These are phyloP conservation scores for Lutraria lutraria DNA, from an alignment of 2,888 invertebrate genomes.

Conservation along the genomic window DNA sequence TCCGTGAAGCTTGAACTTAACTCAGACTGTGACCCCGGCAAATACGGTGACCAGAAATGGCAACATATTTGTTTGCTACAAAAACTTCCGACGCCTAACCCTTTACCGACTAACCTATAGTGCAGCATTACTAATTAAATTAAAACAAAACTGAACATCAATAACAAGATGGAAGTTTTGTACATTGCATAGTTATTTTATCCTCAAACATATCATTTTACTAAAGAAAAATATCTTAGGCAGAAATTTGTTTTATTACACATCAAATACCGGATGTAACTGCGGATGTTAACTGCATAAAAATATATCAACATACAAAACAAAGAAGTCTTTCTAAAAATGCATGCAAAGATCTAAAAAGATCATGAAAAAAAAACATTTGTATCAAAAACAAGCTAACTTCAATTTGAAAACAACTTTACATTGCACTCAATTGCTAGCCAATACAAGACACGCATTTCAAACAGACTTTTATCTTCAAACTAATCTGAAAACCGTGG, in stretches of 20 bases:
- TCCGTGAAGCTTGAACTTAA: too few relatives aligned
- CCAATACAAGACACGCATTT: constrained; percentile 1
- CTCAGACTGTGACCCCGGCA: too few relatives aligned
- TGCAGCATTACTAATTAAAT: too few relatives aligned
- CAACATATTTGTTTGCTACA: too few relatives aligned
- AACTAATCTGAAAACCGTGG: constrained; percentile 5
- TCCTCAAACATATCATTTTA: not conserved
- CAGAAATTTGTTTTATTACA: not conserved
- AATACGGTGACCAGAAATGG: too few relatives aligned
- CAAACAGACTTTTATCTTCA: constrained; percentile 17
- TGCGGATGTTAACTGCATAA: too few relatives aligned
- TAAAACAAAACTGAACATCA: too few relatives aligned
- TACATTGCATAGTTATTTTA: too few relatives aligned
- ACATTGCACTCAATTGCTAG: not conserved
- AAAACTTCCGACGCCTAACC: too few relatives aligned
- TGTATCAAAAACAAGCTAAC: constrained; percentile 4
- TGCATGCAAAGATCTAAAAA: not conserved
- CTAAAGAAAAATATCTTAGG: not conserved
- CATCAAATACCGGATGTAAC: too few relatives aligned
- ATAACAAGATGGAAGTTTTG: not conserved
- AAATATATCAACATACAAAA: not conserved
- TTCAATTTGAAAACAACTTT: not conserved
- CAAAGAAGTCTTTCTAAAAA: not conserved
- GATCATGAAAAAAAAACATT: constrained; percentile 14
- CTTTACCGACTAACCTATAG: too few relatives aligned